Conservation (phyloP, 2,113 vertebrate genomes). For the Lagopus muta region DNA sequence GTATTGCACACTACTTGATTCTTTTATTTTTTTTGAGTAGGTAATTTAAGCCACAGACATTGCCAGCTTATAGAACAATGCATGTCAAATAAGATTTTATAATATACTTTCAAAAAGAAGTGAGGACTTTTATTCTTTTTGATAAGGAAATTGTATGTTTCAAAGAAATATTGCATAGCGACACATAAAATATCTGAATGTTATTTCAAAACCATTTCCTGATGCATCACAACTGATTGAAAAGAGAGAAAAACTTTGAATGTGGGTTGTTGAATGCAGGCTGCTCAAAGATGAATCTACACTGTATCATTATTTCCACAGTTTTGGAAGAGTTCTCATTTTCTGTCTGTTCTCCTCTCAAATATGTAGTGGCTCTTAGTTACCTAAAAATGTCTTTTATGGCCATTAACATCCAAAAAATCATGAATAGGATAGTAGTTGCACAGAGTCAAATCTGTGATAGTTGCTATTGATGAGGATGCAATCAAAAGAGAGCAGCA, state of each 20-base stretch:
- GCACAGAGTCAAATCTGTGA: not conserved
- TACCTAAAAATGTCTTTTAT: not conserved
- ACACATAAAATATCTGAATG: not conserved
- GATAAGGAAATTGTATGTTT: slow-evolving; percentile 1
- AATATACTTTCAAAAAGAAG: not conserved
- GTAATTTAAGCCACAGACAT: not conserved
- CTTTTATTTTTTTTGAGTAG: not conserved
- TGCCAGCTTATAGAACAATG: not conserved
- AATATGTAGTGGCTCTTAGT: not conserved
- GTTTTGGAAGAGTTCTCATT: not conserved
- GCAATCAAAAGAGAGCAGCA: accelerated
- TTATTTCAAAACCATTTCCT: not conserved
- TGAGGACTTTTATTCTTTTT: not conserved
- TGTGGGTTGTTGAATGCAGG: not conserved
- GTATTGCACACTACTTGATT: not conserved
- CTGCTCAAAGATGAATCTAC: not conserved
- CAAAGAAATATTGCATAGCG: not conserved
- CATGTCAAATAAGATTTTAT: not conserved
- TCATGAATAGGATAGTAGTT: not conserved
- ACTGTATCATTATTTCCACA: not conserved
- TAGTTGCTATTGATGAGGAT: not conserved
- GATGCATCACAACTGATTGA: not conserved
- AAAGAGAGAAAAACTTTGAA: not conserved
- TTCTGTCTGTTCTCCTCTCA: not conserved
- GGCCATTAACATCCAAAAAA: not conserved